Conservation (phyloP, 2,797 vertebrate genomes). For the Eulemur albifrons region DNA sequence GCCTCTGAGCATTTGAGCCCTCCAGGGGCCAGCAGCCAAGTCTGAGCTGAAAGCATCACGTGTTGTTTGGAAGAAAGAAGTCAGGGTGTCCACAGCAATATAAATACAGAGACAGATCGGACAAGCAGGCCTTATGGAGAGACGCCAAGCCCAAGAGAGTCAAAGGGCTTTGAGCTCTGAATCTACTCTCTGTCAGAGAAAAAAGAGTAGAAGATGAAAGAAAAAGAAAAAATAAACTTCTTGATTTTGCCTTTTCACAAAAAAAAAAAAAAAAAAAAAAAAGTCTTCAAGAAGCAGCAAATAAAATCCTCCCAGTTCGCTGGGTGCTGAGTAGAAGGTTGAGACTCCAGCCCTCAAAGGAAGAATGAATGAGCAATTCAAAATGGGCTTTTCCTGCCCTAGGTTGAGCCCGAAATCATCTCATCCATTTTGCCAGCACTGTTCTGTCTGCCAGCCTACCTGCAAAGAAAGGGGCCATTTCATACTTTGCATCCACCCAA, state of each 20-base stretch:
- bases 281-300: conserved; percentile 6
- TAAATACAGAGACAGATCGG: conserved; percentile 45
- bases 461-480: conserved; percentile 67
- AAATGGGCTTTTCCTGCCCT: not conserved
- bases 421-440: not conserved
- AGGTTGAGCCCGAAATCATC: not conserved
- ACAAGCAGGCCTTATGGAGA: not conserved
- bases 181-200: conserved; percentile 20
- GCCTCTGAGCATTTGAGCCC: not conserved
- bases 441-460: conserved; percentile 50
- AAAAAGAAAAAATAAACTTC: not conserved
- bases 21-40: not conserved
- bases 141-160: conserved; percentile 32
- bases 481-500: conserved; percentile 13
- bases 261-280: not conserved
- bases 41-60: conserved; percentile 31
- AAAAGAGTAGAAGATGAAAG: not conserved
- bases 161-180: conserved; percentile 32
- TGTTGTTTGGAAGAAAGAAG: conserved; percentile 46
- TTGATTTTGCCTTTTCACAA: conserved; percentile 48
- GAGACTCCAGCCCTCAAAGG: not conserved
- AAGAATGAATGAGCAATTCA: conserved; percentile 60
- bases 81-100: conserved; percentile 1
- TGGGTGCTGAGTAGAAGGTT: not conserved
- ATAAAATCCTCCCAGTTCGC: not conserved